Evolutionary conservation across 1,140 invertebrate genomes (phyloP).

Genomic region (Conopomorpha cramerella): DNA sequence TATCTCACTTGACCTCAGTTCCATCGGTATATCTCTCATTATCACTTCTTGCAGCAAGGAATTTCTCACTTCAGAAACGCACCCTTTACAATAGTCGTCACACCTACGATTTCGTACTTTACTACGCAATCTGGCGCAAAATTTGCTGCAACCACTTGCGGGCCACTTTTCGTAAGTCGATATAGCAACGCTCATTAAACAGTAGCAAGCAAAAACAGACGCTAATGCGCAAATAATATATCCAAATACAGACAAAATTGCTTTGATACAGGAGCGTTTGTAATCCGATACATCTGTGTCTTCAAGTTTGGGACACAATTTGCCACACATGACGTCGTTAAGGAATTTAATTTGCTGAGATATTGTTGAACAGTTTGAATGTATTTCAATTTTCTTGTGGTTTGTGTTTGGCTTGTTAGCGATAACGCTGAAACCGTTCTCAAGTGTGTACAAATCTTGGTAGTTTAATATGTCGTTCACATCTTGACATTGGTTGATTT

Average conservation of each 20-base stretch:
- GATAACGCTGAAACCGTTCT: slow-evolving; percentile 20
- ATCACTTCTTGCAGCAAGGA: slow-evolving; percentile 29
- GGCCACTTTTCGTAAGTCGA: slow-evolving; percentile 13
- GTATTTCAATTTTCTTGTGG: slow-evolving; percentile 12
- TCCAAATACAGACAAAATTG: slow-evolving; percentile 16
- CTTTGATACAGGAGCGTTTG: slow-evolving; percentile 13
- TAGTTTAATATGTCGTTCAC: slow-evolving; percentile 19
- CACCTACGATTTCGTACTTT: slow-evolving; percentile 5
- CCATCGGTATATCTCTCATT: slow-evolving; percentile 29
- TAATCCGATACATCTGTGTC: slow-evolving; percentile 13
- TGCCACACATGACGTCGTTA: slow-evolving; percentile 29
- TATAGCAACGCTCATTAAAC: slow-evolving; percentile 14
- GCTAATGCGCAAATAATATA: slow-evolving; percentile 16
- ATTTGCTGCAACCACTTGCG: slow-evolving; percentile 11
- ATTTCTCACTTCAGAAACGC: slow-evolving; percentile 17
- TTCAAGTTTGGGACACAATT: slow-evolving; percentile 15
- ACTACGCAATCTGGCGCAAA: slow-evolving; percentile 7
- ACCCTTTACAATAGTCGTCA: slow-evolving; percentile 2
- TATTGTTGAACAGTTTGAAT: slow-evolving; percentile 34
- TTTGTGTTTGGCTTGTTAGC: slow-evolving; percentile 7
- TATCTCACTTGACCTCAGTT: slow-evolving; percentile 24
- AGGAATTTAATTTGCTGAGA: slow-evolving; percentile 35
- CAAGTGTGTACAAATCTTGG: slow-evolving; percentile 28
- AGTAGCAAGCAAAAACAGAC: slow-evolving; percentile 16
- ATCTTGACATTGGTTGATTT: slow-evolving; percentile 31